These are phyloP conservation scores for Bagarius yarrelli DNA, from an alignment of 2,113 vertebrate genomes.

Conservation along the genomic window DNA sequence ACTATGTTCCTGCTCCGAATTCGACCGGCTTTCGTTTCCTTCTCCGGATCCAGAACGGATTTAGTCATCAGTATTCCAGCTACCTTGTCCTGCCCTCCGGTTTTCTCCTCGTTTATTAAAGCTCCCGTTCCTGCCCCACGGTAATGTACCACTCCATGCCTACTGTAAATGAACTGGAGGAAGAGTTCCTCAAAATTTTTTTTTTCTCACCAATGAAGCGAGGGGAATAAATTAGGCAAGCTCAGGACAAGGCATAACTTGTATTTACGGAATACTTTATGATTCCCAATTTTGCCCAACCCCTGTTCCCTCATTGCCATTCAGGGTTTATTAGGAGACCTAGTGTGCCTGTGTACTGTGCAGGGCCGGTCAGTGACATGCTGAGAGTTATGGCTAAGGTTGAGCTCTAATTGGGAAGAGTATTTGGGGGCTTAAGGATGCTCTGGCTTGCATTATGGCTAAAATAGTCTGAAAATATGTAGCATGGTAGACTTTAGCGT, in stretches of 20 bases:
- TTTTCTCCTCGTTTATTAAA: constrained; percentile 64
- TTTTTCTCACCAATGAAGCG: constrained; percentile 53
- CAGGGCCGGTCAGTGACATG: constrained; percentile 40
- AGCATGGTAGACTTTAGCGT: constrained; percentile 8
- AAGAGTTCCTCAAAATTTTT: constrained; percentile 57
- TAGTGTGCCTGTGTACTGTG: constrained; percentile 41
- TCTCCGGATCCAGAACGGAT: constrained; percentile 70
- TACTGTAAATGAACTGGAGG: constrained; percentile 69
- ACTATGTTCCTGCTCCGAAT: constrained; percentile 60
- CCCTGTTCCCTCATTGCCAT: constrained; percentile 63
- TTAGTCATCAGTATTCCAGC: constrained; percentile 72
- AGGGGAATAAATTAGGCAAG: constrained; percentile 70
- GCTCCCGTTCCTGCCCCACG: constrained; percentile 58
- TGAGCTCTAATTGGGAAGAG: constrained; percentile 38
- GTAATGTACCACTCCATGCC: constrained; percentile 63
- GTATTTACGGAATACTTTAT: constrained; percentile 57
- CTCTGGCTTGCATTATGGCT: constrained; percentile 16
- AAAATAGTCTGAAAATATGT: constrained; percentile 24
- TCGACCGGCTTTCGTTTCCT: constrained; percentile 64
- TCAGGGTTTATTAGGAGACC: constrained; percentile 63
- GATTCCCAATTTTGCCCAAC: constrained; percentile 57
- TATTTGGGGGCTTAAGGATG: constrained; percentile 26
- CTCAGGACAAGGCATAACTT: constrained; percentile 68
- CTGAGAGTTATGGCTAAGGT: constrained; percentile 48
- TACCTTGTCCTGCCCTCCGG: constrained; percentile 66